Evolutionary conservation across 2,113 vertebrate genomes (phyloP), one percentile per base, ranked within the genome.

Genomic region (Myodes glareolus): DNA sequence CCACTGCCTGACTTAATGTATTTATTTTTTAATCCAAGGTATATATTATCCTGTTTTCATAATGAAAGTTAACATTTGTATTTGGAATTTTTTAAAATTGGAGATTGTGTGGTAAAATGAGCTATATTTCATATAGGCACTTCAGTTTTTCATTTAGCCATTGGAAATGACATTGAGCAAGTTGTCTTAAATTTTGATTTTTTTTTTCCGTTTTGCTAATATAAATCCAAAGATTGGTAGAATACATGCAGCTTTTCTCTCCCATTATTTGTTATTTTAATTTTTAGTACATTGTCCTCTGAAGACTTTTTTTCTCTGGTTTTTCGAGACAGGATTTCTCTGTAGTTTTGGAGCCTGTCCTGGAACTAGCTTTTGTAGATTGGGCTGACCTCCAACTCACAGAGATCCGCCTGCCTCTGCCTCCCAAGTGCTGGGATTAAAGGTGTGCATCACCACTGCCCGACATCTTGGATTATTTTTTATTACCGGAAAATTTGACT

Each of bases 141-240:
- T 47, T 68, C 13, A 21, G 47, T 29, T 88, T n/a, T 39, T 73
- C 3, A n/a, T 55, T 88, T 39, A 72, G 63, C 12, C 52, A 39
- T 78, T 58, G n/a, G 75, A 52, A 12, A 55, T 90, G 55, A 68
- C 70, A 19, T 36, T 95, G 47, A 75, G 47, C 90, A 5, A 78
- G 7, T 86, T 78, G 23, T 25, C 27, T 63, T 88, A 42, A 84
- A 58, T 95, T 96, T 94, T 33, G 45, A 86, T 91, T 90, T 91
- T n/a, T n/a, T n/a, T n/a, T n/a, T n/a, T n/a, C n/a, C n/a, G 29
- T 90, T 94, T 92, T 92, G 25, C 33, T 94, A 39, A 7, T 78
- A 73, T 91, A 76, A 90, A 89, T 95, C 67, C 36, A 76, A 77
- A 94, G 63, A 50, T 68, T 29, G 63, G 50, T 72, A 67, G 31